Percentiles rank a stretch among this genome's conserved stretches.
phyloP scores from a whole-genome alignment of 2,113 vertebrate species.

The Jaculus jaculus region DNA sequence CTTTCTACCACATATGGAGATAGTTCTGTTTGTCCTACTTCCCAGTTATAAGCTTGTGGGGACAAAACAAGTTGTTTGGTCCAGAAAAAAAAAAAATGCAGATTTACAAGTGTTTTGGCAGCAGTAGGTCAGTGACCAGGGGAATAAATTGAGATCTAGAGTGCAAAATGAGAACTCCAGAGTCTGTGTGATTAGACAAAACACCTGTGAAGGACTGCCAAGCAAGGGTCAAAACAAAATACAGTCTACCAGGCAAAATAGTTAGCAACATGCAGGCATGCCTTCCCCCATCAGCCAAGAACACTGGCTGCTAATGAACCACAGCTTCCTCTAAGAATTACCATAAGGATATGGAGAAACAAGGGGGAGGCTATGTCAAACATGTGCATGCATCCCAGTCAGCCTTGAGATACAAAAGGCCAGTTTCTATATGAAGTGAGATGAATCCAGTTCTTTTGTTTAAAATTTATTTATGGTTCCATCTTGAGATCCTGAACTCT shows the following conservation, averaged over 20 bases:
- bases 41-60: neutral
- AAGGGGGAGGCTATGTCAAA: rapidly evolving
- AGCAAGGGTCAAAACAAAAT: neutral
- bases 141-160: neutral
- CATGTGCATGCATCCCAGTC: neutral
- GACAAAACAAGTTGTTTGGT: constrained; percentile 15
- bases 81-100: neutral
- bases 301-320: too few relatives aligned
- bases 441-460: neutral
- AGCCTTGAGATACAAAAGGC: neutral
- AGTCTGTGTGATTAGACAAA: neutral
- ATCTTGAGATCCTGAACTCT: too few relatives aligned
- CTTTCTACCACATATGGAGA: neutral
- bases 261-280: neutral
- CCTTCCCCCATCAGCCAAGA: neutral
- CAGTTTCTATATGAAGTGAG: neutral
- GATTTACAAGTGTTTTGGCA: constrained; percentile 42
- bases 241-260: neutral
- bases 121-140: neutral
- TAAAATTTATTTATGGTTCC: too few relatives aligned
- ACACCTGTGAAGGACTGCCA: neutral
- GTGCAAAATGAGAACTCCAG: neutral
- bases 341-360: neutral
- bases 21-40: neutral
- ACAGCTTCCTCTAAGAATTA: neutral